Conservation (phyloP, 2,888 invertebrate genomes). For the Aphodius granarius region DNA sequence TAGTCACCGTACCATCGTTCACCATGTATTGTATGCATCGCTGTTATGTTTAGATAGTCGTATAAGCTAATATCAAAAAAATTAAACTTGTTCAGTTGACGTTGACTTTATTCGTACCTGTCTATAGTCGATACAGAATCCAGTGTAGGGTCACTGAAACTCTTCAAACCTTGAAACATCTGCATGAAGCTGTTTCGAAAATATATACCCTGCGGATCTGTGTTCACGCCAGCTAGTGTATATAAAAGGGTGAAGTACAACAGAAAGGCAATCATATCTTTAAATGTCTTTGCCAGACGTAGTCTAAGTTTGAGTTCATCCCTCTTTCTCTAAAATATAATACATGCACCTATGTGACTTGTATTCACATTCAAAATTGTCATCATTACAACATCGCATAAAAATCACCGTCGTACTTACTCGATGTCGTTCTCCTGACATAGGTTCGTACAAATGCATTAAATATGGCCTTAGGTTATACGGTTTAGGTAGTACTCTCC, state of each 20-base stretch:
- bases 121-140: constrained; percentile 8
- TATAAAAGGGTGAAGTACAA: constrained; percentile 30
- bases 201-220: constrained; percentile 14
- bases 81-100: background rate
- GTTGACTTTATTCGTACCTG: constrained; percentile 8
- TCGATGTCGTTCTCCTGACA: background rate
- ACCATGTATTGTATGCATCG: constrained; percentile 27
- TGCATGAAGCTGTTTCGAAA: constrained; percentile 18
- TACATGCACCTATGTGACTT: no score
- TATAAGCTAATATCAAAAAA: constrained; percentile 24
- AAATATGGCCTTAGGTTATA: constrained; percentile 30
- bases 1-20: constrained; percentile 33
- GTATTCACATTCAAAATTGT: no score
- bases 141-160: constrained; percentile 2
- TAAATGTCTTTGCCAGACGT: constrained; percentile 22
- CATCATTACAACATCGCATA: no score
- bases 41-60: constrained; percentile 27
- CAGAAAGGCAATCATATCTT: constrained; percentile 29
- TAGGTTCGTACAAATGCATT: constrained; percentile 24
- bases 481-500: constrained; percentile 21
- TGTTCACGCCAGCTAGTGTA: constrained; percentile 24
- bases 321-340: constrained; percentile 18
- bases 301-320: constrained; percentile 13
- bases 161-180: constrained; percentile 16
- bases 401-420: no score